Conservation (phyloP, 2,113 vertebrate genomes). For the Eublepharis macularius region DNA sequence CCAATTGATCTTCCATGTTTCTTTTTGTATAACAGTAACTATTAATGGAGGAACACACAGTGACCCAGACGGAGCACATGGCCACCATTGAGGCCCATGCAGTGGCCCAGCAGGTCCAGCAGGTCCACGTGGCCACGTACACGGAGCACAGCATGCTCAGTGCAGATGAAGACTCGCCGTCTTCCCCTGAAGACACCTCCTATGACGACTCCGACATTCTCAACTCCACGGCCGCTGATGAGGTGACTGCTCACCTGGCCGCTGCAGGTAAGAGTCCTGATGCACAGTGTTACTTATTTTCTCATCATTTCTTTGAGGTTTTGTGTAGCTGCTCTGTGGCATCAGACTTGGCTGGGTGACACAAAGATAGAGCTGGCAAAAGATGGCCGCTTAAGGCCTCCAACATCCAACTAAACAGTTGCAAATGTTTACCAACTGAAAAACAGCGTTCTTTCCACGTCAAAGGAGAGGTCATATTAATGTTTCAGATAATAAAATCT, state of each 20-base stretch:
- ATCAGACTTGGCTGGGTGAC: not conserved
- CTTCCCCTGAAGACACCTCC: constrained; percentile 93
- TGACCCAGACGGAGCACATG: constrained; percentile 92
- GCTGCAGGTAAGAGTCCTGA: constrained; percentile 83
- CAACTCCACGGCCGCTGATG: constrained; percentile 93
- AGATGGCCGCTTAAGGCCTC: not conserved
- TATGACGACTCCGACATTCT: constrained; percentile 98
- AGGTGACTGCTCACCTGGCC: constrained; percentile 95
- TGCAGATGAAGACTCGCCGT: constrained; percentile 94
- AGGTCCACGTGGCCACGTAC: constrained; percentile 93
- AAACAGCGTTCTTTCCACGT: too few species aligned
- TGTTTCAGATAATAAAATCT: not conserved
- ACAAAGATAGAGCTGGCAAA: not conserved
- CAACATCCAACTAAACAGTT: not conserved
- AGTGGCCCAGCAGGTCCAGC: constrained; percentile 91
- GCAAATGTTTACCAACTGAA: not conserved
- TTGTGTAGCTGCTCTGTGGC: not conserved
- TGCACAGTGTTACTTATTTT: not conserved
- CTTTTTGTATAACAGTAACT: constrained; percentile 48
- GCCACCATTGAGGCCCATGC: constrained; percentile 95
- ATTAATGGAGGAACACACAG: constrained; percentile 92
- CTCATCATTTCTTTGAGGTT: fast-evolving
- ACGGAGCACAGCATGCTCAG: constrained; percentile 95
- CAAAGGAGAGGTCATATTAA: not conserved
- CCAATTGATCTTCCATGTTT: not conserved